Percentiles rank a stretch among this genome's conserved stretches.
Evolutionary conservation across 2,888 invertebrate genomes (phyloP).

Genomic region (Silvanus unidentatus): DNA sequence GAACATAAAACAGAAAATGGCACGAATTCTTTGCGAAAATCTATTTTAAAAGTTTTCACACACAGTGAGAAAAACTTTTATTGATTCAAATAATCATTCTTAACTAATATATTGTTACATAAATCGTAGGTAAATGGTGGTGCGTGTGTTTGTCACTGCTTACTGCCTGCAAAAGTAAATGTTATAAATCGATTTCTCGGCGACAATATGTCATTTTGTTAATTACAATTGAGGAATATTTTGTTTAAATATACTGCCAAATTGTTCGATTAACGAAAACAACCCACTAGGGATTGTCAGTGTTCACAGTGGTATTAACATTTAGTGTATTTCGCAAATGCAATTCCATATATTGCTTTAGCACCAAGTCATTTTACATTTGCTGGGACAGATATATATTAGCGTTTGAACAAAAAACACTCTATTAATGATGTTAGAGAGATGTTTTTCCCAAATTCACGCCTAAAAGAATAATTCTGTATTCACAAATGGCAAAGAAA

Average conservation of each 20-base stretch:
- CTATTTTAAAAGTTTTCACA: constrained; percentile 4
- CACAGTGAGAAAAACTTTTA: neutral
- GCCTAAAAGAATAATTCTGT: no score
- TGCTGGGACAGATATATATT: constrained; percentile 3
- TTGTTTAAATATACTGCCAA: constrained; percentile 6
- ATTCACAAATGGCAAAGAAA: no score
- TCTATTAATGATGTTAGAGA: no score
- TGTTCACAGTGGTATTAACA: constrained; percentile 8
- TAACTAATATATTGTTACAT: neutral
- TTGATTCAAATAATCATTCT: constrained; percentile 1
- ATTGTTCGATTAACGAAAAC: constrained; percentile 10
- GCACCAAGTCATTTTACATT: constrained; percentile 8
- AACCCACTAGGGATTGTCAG: constrained; percentile 5
- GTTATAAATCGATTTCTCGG: no score
- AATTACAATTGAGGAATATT: constrained; percentile 5
- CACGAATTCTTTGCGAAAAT: constrained; percentile 1
- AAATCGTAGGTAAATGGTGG: no score
- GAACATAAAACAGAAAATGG: neutral
- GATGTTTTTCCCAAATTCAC: no score
- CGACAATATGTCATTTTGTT: constrained; percentile 1
- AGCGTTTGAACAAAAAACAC: neutral
- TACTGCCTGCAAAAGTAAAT: no score
- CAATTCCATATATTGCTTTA: constrained; percentile 4
- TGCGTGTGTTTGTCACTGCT: no score
- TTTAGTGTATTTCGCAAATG: constrained; percentile 4